Evolutionary conservation across 2,113 vertebrate genomes (phyloP).

Genomic region (Murina feae): DNA sequence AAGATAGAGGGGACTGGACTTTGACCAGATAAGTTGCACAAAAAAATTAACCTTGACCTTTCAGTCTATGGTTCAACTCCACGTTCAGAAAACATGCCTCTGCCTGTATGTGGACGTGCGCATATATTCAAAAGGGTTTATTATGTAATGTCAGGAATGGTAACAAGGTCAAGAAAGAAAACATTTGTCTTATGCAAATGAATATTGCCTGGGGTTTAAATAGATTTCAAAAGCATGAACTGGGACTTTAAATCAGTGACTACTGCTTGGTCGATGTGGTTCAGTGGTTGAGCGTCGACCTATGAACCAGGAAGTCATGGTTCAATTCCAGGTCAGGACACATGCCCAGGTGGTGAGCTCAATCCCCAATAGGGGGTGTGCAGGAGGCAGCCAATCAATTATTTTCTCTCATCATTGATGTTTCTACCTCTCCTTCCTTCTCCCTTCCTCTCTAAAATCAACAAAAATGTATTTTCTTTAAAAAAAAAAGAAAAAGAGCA

Average conservation of each 20-base stretch:
- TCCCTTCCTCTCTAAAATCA: no score
- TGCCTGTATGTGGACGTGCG: rapidly evolving
- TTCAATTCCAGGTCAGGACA: no score
- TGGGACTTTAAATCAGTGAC: background rate
- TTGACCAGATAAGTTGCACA: background rate
- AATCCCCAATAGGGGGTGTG: no score
- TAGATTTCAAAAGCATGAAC: background rate
- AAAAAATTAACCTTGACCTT: background rate
- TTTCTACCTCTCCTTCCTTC: no score
- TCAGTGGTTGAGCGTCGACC: no score
- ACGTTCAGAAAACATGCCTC: background rate
- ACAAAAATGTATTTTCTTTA: no score
- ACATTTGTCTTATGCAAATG: background rate
- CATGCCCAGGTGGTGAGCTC: no score
- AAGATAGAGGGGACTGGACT: background rate
- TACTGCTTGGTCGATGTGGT: no score
- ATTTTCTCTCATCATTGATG: no score
- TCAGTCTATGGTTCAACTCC: background rate
- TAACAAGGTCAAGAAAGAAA: background rate
- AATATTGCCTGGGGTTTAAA: background rate
- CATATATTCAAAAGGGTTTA: background rate
- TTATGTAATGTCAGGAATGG: background rate
- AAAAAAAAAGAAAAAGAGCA: background rate
- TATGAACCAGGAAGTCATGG: no score
- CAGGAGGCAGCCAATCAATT: no score